Base-by-base conservation (phyloP, 1,140 invertebrate species). In the Idris sp. region DNA sequence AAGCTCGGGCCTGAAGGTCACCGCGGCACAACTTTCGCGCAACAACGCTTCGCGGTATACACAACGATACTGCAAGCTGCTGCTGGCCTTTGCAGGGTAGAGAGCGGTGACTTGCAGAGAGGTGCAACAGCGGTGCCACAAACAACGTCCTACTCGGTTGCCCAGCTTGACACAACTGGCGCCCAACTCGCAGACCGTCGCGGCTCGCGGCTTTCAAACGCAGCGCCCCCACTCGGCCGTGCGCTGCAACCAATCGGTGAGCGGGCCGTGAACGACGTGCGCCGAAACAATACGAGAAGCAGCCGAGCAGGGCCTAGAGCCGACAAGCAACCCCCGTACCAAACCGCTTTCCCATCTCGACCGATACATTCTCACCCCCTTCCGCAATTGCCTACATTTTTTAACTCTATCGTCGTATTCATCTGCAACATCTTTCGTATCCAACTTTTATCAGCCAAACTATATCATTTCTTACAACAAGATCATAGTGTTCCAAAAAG, bases 121-220 rank as follows among this genome's bases (percentile, higher is more conserved):
- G 81, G 83, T 86, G 83, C 83, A 86, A 85, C 85, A 83, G 81
- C 82, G 82, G 81, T n/a, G n/a, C n/a, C n/a, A n/a, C n/a, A 74
- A 73, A 85, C 80, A 85, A 82, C 86, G 86, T 88, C 82, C 85
- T 88, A 82, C 85, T 87, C 82, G 84, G 86, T 86, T 85, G 85
- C 85, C 82, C 84, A 86, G 82, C 85, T 84, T 86, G 84, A 88
- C 86, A 88, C 86, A 86, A 88, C 86, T 88, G 84, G 81, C 83
- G 84, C 72, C 68, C 80, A 78, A 62, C 58, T 4, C 1, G 58
- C 53, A 67, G 48, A 49, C 51, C 62, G 68, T 53, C 56, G 62
- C 65, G 68, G 38, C 41, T 73, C 79, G 78, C 81, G 79, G 78
- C 62, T 85, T 85, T 85, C 79, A 84, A 84, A 84, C 77, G 77